Evolutionary conservation across 1,140 invertebrate genomes (phyloP).

Genomic region (Cepaea nemoralis): DNA sequence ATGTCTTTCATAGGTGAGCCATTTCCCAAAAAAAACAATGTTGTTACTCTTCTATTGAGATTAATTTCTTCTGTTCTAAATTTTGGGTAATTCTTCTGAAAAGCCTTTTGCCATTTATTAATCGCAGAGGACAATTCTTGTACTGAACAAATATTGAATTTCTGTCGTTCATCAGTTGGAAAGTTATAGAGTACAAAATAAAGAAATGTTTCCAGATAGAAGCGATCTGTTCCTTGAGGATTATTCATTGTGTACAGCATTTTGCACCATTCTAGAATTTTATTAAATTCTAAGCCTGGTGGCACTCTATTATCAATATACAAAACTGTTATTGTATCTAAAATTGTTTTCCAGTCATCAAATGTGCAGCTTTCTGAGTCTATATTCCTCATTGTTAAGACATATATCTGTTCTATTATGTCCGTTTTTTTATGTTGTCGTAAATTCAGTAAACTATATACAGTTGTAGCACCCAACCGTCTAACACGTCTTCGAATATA

Average conservation of each 20-base stretch:
- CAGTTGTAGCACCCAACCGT: constrained; percentile 37
- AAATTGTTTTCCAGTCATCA: constrained; percentile 12
- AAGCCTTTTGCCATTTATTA: neutral
- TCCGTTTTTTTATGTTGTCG: neutral
- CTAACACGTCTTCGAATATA: constrained; percentile 38
- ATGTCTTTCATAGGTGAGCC: constrained; percentile 19
- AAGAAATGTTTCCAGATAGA: constrained; percentile 14
- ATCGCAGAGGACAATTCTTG: neutral
- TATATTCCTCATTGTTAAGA: neutral
- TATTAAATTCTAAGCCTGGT: neutral
- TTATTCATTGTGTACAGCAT: neutral
- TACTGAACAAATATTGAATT: neutral
- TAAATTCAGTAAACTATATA: constrained; percentile 16
- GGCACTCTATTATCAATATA: neutral
- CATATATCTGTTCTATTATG: neutral
- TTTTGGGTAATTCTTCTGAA: constrained; percentile 24
- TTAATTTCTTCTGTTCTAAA: neutral
- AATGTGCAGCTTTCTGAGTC: neutral
- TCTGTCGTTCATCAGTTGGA: constrained; percentile 31
- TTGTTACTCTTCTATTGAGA: constrained; percentile 19
- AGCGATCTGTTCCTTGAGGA: neutral
- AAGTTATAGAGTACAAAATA: constrained; percentile 37
- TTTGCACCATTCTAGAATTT: constrained; percentile 15
- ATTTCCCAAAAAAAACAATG: constrained; percentile 31
- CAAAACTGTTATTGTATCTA: constrained; percentile 13